A percentile compares a stretch with the other conserved stretches of the same genome.
Conservation (phyloP, 2,888 invertebrate species). For the Agriopis marginaria region DNA sequence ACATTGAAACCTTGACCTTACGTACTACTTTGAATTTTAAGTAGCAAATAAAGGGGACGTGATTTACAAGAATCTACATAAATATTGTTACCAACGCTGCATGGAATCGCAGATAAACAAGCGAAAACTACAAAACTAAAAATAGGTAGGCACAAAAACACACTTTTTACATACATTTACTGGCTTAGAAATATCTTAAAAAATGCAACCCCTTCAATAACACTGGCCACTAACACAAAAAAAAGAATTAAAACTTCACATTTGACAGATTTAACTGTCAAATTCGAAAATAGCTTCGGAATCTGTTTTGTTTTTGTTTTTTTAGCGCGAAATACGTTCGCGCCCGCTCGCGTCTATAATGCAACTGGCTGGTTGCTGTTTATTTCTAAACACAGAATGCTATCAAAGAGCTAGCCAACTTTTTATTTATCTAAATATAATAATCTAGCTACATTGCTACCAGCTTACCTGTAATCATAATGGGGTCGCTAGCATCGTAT, state of each 20-base stretch:
- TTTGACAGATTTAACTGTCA: not conserved
- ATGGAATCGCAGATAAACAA: not conserved
- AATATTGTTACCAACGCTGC: not conserved
- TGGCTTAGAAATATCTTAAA: not conserved
- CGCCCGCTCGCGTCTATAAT: not conserved
- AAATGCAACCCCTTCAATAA: slow-evolving; percentile 1
- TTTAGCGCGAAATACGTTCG: not conserved
- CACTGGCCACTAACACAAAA: slow-evolving; percentile 7
- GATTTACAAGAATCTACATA: not conserved
- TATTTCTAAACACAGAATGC: slow-evolving; percentile 7
- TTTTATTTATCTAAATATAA: slow-evolving; percentile 3
- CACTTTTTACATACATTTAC: not conserved
- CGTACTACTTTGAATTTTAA: not conserved
- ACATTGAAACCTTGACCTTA: not conserved
- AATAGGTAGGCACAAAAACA: not conserved
- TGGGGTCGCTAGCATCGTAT: not conserved
- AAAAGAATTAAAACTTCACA: not conserved
- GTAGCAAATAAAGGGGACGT: not conserved
- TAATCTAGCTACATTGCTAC: not conserved
- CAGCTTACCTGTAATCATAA: not conserved
- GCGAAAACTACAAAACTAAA: not conserved
- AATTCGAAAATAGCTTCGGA: not conserved
- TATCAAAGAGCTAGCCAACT: slow-evolving; percentile 2
- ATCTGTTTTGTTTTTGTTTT: not conserved
- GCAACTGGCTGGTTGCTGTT: not conserved